Conservation (phyloP, 2,113 vertebrate genomes). For the Xiphophorus maculatus region DNA sequence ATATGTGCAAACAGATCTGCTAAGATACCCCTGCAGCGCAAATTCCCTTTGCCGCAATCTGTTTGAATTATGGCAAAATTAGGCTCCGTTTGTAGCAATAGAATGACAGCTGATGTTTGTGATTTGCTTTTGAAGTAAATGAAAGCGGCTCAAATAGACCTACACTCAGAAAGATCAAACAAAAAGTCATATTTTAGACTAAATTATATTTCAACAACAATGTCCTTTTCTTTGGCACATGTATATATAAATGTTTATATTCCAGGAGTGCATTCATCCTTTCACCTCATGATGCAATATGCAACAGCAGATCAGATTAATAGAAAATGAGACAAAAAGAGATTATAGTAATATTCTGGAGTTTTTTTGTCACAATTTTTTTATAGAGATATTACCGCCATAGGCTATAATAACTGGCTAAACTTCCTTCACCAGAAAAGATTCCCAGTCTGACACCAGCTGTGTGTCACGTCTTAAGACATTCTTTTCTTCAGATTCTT, state of each 20-base stretch:
- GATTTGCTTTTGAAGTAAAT: no score
- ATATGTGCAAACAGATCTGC: slow-evolving; percentile 4
- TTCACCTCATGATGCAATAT: not conserved
- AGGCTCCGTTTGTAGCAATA: not conserved
- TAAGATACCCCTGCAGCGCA: not conserved
- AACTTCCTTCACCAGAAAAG: not conserved
- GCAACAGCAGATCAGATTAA: not conserved
- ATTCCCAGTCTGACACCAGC: not conserved
- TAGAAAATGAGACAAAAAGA: not conserved
- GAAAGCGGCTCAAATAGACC: not conserved
- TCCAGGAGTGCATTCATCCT: not conserved
- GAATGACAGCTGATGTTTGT: not conserved
- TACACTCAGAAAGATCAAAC: not conserved
- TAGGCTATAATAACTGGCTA: not conserved
- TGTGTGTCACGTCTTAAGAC: not conserved
- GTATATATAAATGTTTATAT: not conserved
- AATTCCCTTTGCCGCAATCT: slow-evolving; percentile 13
- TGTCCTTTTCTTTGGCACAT: not conserved
- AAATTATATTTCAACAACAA: not conserved
- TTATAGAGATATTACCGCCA: not conserved
- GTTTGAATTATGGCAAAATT: slow-evolving; percentile 9
- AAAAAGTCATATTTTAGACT: not conserved
- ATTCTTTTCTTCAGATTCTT: no score
- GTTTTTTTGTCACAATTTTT: not conserved
- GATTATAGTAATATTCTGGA: no score